Conservation (phyloP, 2,797 vertebrate species). For the Alcedo quadribrachys region DNA sequence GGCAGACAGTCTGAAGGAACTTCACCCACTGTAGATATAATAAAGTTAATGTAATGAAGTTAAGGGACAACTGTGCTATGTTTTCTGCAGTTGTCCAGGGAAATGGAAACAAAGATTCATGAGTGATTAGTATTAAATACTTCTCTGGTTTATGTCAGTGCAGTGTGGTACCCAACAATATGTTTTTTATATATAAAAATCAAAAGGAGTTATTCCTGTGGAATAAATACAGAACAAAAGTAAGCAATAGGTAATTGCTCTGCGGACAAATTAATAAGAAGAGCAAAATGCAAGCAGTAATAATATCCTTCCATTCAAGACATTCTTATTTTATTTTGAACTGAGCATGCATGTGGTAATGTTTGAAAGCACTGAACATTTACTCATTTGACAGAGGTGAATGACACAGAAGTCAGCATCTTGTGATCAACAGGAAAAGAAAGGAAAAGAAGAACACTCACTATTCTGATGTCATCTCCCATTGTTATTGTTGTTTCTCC, state of each 20-base stretch:
- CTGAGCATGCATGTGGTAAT: background rate
- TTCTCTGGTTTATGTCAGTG: background rate
- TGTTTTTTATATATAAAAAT: background rate
- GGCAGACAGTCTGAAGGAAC: background rate
- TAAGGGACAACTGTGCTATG: background rate
- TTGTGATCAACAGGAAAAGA: slow-evolving; percentile 71
- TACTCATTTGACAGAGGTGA: slow-evolving; percentile 35
- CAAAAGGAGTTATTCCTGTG: background rate
- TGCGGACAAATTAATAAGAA: background rate
- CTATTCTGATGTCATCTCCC: slow-evolving; percentile 73
- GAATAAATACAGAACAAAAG: background rate
- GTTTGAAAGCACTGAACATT: slow-evolving; percentile 30
- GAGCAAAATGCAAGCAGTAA: background rate
- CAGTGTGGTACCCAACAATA: background rate
- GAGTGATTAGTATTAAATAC: background rate
- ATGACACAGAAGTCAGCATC: slow-evolving; percentile 71
- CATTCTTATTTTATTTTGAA: slow-evolving; percentile 25
- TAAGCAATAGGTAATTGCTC: background rate
- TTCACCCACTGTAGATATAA: background rate
- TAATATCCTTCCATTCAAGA: background rate
- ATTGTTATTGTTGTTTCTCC: slow-evolving; percentile 73
- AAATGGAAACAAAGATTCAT: background rate
- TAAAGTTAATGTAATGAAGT: background rate
- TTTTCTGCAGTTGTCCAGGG: background rate
- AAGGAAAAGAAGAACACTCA: slow-evolving; percentile 37